A percentile compares a stretch with the other conserved stretches of the same genome.
phyloP scores from a whole-genome alignment of 2,888 invertebrate species.

The Andrena dorsata region DNA sequence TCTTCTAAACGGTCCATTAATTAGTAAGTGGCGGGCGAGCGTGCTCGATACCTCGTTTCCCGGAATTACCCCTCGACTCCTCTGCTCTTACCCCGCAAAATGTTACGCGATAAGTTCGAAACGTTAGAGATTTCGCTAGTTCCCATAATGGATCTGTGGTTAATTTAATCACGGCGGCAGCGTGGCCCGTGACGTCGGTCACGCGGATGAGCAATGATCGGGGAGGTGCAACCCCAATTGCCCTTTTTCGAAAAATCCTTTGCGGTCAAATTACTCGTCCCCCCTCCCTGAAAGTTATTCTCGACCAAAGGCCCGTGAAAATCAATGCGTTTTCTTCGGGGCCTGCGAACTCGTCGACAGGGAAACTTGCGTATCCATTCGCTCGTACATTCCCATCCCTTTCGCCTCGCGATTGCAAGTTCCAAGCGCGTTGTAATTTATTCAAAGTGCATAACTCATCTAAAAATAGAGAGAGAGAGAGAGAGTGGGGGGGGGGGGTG shows the following conservation, averaged over 20 bases:
- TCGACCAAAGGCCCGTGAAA: neutral
- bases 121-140: slow-evolving; percentile 12
- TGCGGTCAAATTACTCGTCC: neutral
- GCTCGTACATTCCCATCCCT: too few relatives aligned
- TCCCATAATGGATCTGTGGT: slow-evolving; percentile 33
- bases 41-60: slow-evolving; percentile 57
- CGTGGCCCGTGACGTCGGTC: slow-evolving; percentile 32
- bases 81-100: neutral
- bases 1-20: slow-evolving; percentile 75
- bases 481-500: too few relatives aligned
- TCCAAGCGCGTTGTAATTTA: too few relatives aligned
- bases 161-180: slow-evolving; percentile 46
- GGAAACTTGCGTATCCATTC: too few relatives aligned
- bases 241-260: slow-evolving; percentile 43
- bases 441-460: neutral
- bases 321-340: neutral
- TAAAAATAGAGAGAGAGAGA: neutral
- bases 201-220: slow-evolving; percentile 49
- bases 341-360: neutral
- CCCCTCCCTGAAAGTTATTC: slow-evolving; percentile 19
- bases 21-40: slow-evolving; percentile 68
- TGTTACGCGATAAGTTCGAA: too few relatives aligned
- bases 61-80: slow-evolving; percentile 32
- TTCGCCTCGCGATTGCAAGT: too few relatives aligned
- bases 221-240: slow-evolving; percentile 39